Conservation (phyloP, 2,113 vertebrate species). For the Chaenocephalus aceratus region DNA sequence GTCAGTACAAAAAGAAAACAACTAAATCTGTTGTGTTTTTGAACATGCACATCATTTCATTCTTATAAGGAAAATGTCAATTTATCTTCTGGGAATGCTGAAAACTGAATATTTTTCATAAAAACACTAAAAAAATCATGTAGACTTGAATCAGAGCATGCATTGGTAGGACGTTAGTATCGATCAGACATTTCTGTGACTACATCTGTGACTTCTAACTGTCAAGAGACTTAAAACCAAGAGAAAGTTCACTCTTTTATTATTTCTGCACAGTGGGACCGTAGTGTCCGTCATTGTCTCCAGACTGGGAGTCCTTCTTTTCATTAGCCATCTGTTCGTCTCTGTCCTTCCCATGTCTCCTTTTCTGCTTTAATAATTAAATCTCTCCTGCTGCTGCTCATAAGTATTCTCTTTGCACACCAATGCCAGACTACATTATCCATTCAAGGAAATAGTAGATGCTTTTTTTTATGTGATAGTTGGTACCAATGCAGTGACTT, state of each 20-base stretch:
- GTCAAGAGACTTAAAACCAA: neutral
- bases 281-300: conserved; percentile 29
- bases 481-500: neutral
- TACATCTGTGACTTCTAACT: conserved; percentile 12
- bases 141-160: neutral
- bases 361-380: conserved; percentile 18
- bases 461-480: neutral
- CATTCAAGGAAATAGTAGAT: neutral
- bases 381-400: conserved; percentile 5
- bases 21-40: neutral
- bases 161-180: neutral
- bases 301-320: conserved; percentile 17
- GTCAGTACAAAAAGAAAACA: neutral
- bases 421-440: neutral
- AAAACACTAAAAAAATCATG: neutral
- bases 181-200: conserved; percentile 2
- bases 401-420: conserved; percentile 3
- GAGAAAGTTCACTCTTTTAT: neutral
- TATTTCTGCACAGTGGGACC: neutral
- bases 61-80: neutral
- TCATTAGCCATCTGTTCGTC: conserved; percentile 42
- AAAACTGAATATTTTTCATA: neutral
- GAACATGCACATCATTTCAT: neutral
- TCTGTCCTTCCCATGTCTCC: conserved; percentile 3
- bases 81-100: neutral